Base-by-base conservation (phyloP, 2,113 vertebrate genomes). In the Barbus barbus region DNA sequence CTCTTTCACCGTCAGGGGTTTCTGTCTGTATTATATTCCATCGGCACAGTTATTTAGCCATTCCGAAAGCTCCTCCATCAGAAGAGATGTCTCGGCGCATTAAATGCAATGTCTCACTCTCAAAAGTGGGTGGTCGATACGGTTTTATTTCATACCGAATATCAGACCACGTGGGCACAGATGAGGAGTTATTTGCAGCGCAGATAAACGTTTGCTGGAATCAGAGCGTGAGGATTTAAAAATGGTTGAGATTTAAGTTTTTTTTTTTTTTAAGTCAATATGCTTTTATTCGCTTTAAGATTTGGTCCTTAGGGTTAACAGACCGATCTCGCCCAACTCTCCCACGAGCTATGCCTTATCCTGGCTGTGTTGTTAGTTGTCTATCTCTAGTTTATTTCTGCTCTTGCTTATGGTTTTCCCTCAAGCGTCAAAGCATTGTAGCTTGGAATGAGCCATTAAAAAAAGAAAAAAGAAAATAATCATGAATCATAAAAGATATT, bases 21-120 rank as follows among this genome's bases (percentile, higher is more conserved):
- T 78, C 75, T 80, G 71, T 72, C 76, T 61, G 12, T 44, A 24
- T 51, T 41, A 33, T 78, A 78, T 77, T 83, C 65, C 90, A 91
- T 93, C 92, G 90, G 92, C 87, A 89, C 51, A 83, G 85, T 88
- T 88, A 75, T 84, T 89, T 91, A 63, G 91, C 90, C 88, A 89
- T 92, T 91, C 91, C 83, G 86, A 90, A 89, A 61, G 72, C 72
- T 58, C 28, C 75, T 58, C 16, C 75, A 38, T 78, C 51, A 56
- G 51, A 77, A 53, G 44, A 78, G 60, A 63, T 65, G 41, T 67
- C 60, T 63, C 20, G 14, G 26, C 5, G 9, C 61, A 48, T 63
- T 81, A 14, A 33, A 65, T 44, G 76, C 56, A 44, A 33, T 2
- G 18, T 76, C 48, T 76, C 28, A 2, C 22, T 41, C 7, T 77